Evolutionary conservation across 1,140 invertebrate genomes (phyloP).

Genomic region (Octopus sinensis): DNA sequence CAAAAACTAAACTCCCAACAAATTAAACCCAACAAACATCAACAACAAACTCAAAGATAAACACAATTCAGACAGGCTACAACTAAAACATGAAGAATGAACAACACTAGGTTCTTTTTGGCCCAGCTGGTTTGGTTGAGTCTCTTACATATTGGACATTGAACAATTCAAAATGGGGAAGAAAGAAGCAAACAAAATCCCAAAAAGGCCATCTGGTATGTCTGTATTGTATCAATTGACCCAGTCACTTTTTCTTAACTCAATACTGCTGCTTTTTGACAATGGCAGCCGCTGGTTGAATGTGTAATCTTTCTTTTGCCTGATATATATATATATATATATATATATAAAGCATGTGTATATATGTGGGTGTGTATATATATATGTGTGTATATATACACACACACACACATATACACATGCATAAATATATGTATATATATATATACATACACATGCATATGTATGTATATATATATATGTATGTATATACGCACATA

Average conservation of each 20-base stretch:
- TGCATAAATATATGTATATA: no score
- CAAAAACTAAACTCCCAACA: neutral
- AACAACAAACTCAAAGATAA: neutral
- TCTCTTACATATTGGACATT: neutral
- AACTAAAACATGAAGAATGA: neutral
- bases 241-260: neutral
- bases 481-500: no score
- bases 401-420: no score
- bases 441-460: no score
- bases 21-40: neutral
- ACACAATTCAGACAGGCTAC: neutral
- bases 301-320: neutral
- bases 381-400: no score
- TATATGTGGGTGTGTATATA: no score
- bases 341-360: no score
- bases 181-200: no score
- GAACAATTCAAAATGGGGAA: neutral
- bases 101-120: neutral
- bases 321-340: no score
- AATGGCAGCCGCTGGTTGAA: neutral
- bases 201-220: neutral
- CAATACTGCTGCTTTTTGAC: neutral
- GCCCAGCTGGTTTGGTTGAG: conserved; percentile 6
- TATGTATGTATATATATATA: no score
- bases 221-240: conserved; percentile 7